Percentiles rank a stretch among this genome's conserved stretches.
These are phyloP conservation scores for Perca schrenkii DNA, from an alignment of 2,113 vertebrate species.

Conservation along the genomic window DNA sequence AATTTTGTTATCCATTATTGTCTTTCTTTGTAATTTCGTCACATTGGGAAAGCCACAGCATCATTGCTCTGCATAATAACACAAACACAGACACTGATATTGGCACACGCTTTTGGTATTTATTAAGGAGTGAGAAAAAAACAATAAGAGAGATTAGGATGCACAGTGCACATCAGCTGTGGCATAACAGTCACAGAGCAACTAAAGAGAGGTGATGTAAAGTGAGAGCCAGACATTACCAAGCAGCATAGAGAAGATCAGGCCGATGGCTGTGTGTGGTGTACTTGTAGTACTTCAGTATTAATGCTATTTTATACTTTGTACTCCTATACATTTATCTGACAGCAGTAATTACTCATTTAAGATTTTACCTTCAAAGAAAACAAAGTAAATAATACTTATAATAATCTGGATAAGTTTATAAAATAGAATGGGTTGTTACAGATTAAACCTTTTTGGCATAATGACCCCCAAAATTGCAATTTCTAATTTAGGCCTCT, in stretches of 20 bases:
- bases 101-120: background rate
- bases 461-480: background rate
- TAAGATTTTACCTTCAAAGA: background rate
- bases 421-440: background rate
- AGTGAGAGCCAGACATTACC: constrained; percentile 71
- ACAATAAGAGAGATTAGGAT: background rate
- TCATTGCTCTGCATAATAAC: background rate
- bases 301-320: background rate
- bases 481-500: background rate
- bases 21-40: background rate
- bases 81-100: background rate
- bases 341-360: background rate
- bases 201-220: constrained; percentile 12
- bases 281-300: background rate
- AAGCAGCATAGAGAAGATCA: constrained; percentile 74
- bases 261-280: constrained; percentile 27
- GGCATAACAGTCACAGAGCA: background rate
- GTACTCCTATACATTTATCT: background rate
- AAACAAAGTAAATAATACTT: background rate
- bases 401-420: background rate
- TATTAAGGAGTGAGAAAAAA: background rate
- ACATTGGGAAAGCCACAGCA: background rate
- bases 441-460: background rate
- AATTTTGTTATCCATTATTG: background rate
- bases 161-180: background rate